Base-by-base conservation (phyloP, 2,797 vertebrate species). In the Hirundo rustica region DNA sequence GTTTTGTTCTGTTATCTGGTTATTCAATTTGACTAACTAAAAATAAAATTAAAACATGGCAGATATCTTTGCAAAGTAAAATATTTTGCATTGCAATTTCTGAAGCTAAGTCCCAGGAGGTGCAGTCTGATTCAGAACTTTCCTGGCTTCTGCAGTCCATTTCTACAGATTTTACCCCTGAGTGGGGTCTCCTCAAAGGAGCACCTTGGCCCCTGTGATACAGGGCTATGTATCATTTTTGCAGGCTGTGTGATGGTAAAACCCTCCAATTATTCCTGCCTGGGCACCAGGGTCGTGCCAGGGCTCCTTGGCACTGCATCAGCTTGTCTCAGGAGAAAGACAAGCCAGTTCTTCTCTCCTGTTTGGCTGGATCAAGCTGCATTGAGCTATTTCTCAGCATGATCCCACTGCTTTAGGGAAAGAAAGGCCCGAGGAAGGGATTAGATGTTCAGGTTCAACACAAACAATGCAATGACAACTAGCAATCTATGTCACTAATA, bases 231-330 rank as follows among this genome's bases (percentile, higher is more conserved):
- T 53, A 64, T 27, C 7, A 6, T 16, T 83, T 88, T 58, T 71
- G 8, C 30, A 55, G 48, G 4, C 40, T 80, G 4, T 10, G 5
- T 70, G 47, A 55, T 1, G 6, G 16, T 26, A 51, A 88, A 73
- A 73, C 5, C 26, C 16, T 91, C 16, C 38, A 68, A 40, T 17
- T 36, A 34, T 23, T 45, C 72, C 19, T 81, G 51, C 64, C 50
- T 34, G n/a, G 14, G 23, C 34, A 22, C n/a, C 1, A 3, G 67
- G 55, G 57, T 64, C 26, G 1, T 90, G 19, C 34, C 9, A 1
- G 22, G 42, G 36, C 19, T n/a, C 32, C 25, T 70, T 0, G 0
- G 22, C 40, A 20, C 12, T 66, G 51, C 0, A 0, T 66, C 60
- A 85, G 30, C 60, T 17, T 3, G 0, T 66, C 21, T 13, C 53